Percentiles rank a stretch among this genome's conserved stretches.
Conservation (phyloP, 2,113 vertebrate genomes). For the Aspiorhynchus laticeps region DNA sequence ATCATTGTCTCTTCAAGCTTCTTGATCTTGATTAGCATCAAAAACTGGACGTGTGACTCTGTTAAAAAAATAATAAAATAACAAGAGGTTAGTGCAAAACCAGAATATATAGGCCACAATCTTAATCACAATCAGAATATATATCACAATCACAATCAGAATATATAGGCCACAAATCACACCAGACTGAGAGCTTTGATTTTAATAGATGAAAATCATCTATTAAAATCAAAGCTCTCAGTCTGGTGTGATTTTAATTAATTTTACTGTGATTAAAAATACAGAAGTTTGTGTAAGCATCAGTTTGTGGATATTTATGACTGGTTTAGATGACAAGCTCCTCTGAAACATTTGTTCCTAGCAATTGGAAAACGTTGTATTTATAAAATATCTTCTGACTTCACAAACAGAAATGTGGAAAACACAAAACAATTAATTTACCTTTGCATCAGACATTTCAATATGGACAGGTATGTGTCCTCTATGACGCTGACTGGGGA, state of each 20-base stretch:
- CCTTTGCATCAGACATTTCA: background rate
- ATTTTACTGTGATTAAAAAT: background rate
- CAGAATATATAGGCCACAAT: background rate
- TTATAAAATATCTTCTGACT: background rate
- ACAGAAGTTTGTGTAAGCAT: background rate
- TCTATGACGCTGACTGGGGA: background rate
- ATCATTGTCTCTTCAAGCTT: background rate
- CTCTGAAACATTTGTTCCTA: background rate
- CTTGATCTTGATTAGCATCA: background rate
- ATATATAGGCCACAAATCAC: no score
- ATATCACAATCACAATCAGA: no score
- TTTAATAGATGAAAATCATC: no score
- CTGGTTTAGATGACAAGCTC: background rate
- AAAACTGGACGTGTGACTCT: background rate
- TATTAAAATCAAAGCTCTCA: background rate
- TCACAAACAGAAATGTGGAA: background rate
- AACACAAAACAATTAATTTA: background rate
- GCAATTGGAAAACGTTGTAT: background rate
- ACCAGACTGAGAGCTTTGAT: no score
- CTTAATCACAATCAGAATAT: no score
- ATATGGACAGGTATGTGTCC: background rate
- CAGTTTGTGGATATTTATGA: background rate
- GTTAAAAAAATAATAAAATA: background rate
- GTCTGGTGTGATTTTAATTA: background rate
- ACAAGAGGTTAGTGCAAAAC: background rate